phyloP scores from a whole-genome alignment of 2,888 invertebrate species.

The Oxyteleia sp. region DNA sequence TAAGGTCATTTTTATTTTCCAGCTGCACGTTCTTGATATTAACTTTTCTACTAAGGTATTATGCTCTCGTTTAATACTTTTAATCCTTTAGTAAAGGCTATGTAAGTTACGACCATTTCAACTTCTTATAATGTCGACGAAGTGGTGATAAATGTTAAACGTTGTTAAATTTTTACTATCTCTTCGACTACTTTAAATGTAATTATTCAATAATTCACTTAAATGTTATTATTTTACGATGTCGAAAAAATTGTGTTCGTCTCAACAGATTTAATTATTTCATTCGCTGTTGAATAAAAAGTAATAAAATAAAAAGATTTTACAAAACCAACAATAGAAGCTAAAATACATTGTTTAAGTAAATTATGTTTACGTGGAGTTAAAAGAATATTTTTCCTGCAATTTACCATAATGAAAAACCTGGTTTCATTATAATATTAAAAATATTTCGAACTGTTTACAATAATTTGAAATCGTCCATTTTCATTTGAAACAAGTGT shows the following conservation, averaged over 20 bases:
- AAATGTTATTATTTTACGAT: not conserved
- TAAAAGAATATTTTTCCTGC: too few species aligned
- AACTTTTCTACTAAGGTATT: not conserved
- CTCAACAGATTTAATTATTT: not conserved
- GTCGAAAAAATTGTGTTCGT: not conserved
- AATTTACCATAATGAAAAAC: too few species aligned
- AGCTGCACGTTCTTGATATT: not conserved
- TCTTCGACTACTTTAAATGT: conserved; percentile 1
- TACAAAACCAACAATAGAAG: not conserved
- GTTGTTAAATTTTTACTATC: conserved; percentile 2
- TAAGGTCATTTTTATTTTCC: not conserved
- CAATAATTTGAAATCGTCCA: too few species aligned
- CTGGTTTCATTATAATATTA: too few species aligned
- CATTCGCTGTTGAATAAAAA: not conserved
- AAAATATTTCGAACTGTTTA: too few species aligned
- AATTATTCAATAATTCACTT: not conserved
- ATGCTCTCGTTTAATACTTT: conserved; percentile 2
- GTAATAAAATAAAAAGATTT: not conserved
- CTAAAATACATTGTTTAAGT: too few species aligned
- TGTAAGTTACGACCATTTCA: conserved; percentile 5
- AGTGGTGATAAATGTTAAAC: conserved; percentile 5
- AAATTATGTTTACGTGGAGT: too few species aligned
- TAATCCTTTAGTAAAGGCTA: not conserved
- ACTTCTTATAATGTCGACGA: conserved; percentile 4
- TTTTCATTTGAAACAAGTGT: too few species aligned